Evolutionary conservation across 2,113 vertebrate species (phyloP).

Genomic region (Charadrius vociferus): DNA sequence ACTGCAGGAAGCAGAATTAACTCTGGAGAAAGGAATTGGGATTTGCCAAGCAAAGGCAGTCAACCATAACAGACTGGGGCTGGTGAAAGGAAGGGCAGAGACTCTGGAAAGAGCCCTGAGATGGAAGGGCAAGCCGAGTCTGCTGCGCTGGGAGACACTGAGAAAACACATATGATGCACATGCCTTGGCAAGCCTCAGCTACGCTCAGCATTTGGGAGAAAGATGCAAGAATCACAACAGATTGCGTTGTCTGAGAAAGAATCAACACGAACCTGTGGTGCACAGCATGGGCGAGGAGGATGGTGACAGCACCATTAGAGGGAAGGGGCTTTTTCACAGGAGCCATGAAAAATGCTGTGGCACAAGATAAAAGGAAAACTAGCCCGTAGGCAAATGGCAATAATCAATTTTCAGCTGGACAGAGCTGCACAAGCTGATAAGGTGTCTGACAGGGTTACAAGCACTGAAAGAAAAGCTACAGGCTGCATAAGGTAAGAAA

Average conservation of each 20-base stretch:
- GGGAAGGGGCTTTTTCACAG: neutral
- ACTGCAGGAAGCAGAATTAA: neutral
- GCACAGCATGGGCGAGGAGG: neutral
- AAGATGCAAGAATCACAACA: neutral
- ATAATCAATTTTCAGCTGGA: slow-evolving; percentile 3
- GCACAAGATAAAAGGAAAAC: neutral
- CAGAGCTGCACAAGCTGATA: slow-evolving; percentile 14
- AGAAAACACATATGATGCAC: neutral
- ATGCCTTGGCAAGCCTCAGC: neutral
- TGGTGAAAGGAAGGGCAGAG: neutral
- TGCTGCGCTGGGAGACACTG: neutral
- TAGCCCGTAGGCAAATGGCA: neutral
- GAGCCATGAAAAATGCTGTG: neutral
- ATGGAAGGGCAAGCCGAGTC: neutral
- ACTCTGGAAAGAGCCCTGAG: neutral
- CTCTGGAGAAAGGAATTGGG: neutral
- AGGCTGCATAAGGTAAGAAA: neutral
- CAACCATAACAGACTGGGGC: neutral
- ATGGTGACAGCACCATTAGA: neutral
- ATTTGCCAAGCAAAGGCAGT: neutral
- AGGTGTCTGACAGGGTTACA: neutral
- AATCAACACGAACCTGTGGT: neutral
- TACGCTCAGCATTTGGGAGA: neutral
- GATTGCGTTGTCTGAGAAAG: neutral
- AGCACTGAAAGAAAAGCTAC: slow-evolving; percentile 16